Evolutionary conservation across 1,140 invertebrate genomes (phyloP), one percentile per base, ranked within the genome.

Genomic region (Bombus vancouverensis): DNA sequence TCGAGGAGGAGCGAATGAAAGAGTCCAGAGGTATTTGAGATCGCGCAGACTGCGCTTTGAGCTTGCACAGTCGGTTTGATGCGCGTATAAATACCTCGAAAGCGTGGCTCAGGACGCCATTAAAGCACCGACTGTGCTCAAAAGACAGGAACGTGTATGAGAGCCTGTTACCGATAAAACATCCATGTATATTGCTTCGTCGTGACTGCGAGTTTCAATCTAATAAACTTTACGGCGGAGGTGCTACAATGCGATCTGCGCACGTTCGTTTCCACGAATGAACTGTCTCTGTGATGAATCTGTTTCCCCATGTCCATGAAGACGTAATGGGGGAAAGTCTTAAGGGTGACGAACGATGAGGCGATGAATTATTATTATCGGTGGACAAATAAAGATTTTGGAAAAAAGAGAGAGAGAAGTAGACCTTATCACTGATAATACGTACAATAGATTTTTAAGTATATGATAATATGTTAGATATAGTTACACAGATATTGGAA

Each of bases 1-100:
- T 71, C 85, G 87, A 88, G 84, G 83, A 90, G 79, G 62, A 47
- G 39, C 71, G 82, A 89, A 86, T 77, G 87, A 88, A 83, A 89
- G 71, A 86, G 72, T 70, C 42, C 44, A 13, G 39, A 18, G 57
- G 80, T 86, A 83, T 44, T 62, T 47, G 72, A 82, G 77, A 42
- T 62, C 57, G 37, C 62, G 53, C n/a, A 80, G 83, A 85, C 53
- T 83, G 68, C 53, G 83, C 79, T 88, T 89, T 77, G 87, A 89
- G 76, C 79, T 78, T 44, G 66, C 65, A 79, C 42, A 42, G 44
- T 68, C 70, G 42, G 57, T 57, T 68, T 59, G 53, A 47, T 65
- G 65, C 79, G 62, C 39, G 75, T 88, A 88, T 88, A 88, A 89
- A 86, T 89, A 82, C 75, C 73, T 86, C 37, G 76, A 84, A 47